A percentile compares a stretch with the other conserved stretches of the same genome.
phyloP scores from a whole-genome alignment of 2,113 vertebrate genomes.

The Megaceryle maxima region DNA sequence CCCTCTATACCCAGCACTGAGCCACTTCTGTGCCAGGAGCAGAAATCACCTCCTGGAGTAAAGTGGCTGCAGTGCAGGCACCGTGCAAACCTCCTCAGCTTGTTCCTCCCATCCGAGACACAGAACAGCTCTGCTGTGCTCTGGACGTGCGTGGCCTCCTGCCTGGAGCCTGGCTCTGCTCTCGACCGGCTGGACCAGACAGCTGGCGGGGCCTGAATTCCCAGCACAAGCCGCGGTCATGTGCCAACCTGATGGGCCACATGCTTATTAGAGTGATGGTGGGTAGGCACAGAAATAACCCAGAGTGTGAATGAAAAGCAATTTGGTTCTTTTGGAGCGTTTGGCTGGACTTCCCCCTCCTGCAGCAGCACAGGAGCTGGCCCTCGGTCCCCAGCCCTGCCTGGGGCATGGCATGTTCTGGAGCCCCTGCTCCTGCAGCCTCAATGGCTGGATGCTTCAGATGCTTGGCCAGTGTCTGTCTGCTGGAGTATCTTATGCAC shows the following conservation, averaged over 20 bases:
- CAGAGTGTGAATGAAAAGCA: background rate
- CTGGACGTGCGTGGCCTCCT: fast-evolving
- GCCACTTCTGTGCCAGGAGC: background rate
- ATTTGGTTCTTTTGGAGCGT: background rate
- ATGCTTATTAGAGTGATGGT: background rate
- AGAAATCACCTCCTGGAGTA: background rate
- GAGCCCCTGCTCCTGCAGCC: background rate
- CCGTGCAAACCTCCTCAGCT: background rate
- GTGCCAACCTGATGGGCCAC: background rate
- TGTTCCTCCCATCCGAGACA: background rate
- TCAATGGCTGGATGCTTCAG: fast-evolving
- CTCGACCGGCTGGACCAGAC: no score
- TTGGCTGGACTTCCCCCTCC: background rate
- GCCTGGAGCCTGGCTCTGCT: fast-evolving
- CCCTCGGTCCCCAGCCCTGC: fast-evolving
- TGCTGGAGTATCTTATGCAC: slow-evolving; percentile 36
- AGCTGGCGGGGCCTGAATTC: fast-evolving
- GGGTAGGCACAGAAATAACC: background rate
- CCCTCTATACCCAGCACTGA: background rate
- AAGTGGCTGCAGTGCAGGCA: background rate
- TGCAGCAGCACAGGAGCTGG: background rate
- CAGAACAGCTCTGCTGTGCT: background rate
- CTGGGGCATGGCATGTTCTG: fast-evolving
- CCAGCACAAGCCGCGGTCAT: fast-evolving
- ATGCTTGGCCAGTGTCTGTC: fast-evolving